Evolutionary conservation across 2,888 invertebrate genomes (phyloP), one percentile per base, ranked within the genome.

Genomic region (Mesorhabditis sp.): DNA sequence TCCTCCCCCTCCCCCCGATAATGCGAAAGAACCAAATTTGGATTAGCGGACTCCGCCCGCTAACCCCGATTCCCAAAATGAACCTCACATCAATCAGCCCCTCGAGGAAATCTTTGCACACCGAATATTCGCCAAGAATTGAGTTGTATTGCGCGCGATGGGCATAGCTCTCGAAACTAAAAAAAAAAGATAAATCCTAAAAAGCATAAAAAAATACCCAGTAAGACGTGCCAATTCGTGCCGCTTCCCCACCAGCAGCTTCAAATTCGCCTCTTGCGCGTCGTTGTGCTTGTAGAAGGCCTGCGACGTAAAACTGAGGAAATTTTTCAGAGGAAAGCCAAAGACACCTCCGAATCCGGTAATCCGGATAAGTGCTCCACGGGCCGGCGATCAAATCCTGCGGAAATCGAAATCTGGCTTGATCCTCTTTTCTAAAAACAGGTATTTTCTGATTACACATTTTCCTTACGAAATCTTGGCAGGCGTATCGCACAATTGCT

Each of bases 81-180:
- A 28, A 13, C 63, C 63, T 43, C 28, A 82, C 83, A 73, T 81
- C 77, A 15, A 79, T 73, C 42, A 82, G 70, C 65, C 77, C 79
- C 71, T 72, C 70, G 13, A 85, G 72, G 68, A 85, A 85, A 3
- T 76, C 66, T 28, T 77, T 66, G 41, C 77, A 83, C 15, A 70
- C 67, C 7, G 80, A 77, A 61, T 87, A 87, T 43, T 78, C 83
- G 61, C 86, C 86, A 15, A 86, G 83, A 58, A 94, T 91, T 80
- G 94, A 93, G 5, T 93, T 92, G 83, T 91, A 91, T 70, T 95
- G 90, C 2, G 94, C 94, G 82, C 94, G 90, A 85, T 96, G 92
- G 0, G 93, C 92, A 82, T 92, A 97, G 0, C 93, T 91, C 15
- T 90, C 88, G 87, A 95, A 98, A 7, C 63, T 62, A 15, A 7